A percentile compares a stretch with the other conserved stretches of the same genome.
These are phyloP conservation scores for Coptodon rendalli DNA, from an alignment of 2,113 vertebrate genomes.

Conservation along the genomic window DNA sequence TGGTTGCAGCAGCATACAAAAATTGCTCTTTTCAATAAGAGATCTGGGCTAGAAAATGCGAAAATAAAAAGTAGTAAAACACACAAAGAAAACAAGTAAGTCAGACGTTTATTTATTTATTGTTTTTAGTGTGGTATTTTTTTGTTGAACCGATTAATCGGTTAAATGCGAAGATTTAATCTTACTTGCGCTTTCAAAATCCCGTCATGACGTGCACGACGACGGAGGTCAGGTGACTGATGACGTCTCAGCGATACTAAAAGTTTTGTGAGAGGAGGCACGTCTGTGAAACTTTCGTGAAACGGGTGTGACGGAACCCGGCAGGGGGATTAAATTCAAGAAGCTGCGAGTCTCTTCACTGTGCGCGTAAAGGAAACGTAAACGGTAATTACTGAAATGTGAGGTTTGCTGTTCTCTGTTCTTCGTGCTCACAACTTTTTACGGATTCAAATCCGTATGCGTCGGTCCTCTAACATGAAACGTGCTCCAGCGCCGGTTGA, in stretches of 20 bases:
- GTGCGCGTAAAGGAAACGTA: neutral
- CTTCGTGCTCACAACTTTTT: rapidly evolving
- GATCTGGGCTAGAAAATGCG: neutral
- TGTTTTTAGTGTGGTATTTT: neutral
- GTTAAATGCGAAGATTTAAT: neutral
- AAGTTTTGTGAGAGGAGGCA: neutral
- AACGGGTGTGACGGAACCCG: neutral
- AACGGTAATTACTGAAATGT: neutral
- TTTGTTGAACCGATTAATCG: neutral
- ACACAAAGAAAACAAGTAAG: neutral
- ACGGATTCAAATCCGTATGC: neutral
- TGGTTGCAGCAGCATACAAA: neutral
- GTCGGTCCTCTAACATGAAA: neutral
- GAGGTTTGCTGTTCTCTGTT: neutral
- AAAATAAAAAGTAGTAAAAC: neutral
- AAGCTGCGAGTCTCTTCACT: neutral
- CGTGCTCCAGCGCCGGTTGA: neutral
- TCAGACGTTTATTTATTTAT: neutral
- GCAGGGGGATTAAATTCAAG: neutral
- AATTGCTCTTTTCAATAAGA: neutral
- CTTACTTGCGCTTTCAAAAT: neutral
- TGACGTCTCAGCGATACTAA: conserved; percentile 21
- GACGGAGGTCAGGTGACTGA: conserved; percentile 38
- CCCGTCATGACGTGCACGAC: neutral
- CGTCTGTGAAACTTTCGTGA: neutral